Evolutionary conservation across 1,140 invertebrate genomes (phyloP), one percentile per base, ranked within the genome.

Genomic region (Tetragonula clypearis): DNA sequence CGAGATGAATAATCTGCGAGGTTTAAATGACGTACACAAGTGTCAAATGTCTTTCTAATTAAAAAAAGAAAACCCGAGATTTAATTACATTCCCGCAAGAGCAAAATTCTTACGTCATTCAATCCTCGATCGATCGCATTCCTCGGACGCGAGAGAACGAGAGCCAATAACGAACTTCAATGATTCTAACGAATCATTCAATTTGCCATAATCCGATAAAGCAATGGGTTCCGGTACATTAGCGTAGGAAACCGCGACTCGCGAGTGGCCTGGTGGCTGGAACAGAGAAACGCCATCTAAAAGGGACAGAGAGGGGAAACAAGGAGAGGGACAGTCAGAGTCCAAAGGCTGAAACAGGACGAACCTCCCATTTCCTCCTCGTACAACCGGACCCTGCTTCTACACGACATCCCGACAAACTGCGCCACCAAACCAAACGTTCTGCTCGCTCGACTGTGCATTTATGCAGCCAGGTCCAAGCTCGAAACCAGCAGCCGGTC

Each of bases 361-460:
- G 84, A 72, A 85, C 60, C 72, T 86, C 84, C 6, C 62, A 88
- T 89, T 89, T 89, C 88, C 88, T 84, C 87, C 88, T 84, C 87
- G 79, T 65, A 77, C 77, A 76, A 79, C 84, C 79, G 65, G 81
- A 60, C 72, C 80, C 62, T 86, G 88, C 77, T 88, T 86, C 85
- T 88, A 77, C 87, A 72, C 87, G 82, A 85, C 80, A 82, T 88
- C 79, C 87, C 84, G 88, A 85, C 88, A 89, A 89, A 89, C 87
- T 88, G 79, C 74, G 77, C 79, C 76, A 80, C 83, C 86, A 75
- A 83, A 53, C 73, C 82, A 82, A 30, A 89, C 85, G 87, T 55
- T 87, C 84, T 88, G 87, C 71, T 86, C 88, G 85, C 78, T 83
- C 81, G 77, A 89, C 85, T 88, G 88, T 89, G 85, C 88, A 87